phyloP scores from a whole-genome alignment of 1,140 invertebrate species.

The Neuroterus valhalla region DNA sequence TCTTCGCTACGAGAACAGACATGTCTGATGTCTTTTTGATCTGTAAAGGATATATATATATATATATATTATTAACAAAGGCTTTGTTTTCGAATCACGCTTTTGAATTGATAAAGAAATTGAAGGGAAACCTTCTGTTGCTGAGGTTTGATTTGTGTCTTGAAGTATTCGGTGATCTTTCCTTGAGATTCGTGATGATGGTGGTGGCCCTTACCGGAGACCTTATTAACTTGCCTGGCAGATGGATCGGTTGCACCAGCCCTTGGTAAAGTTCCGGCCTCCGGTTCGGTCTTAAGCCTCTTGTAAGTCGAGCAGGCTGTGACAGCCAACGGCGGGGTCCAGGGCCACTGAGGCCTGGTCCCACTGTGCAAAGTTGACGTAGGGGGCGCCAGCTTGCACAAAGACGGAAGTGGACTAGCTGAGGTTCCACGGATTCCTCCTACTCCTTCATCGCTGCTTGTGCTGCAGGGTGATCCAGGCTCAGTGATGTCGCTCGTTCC shows the following conservation, averaged over 20 bases:
- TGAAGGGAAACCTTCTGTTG: constrained; percentile 62
- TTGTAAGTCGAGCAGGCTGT: constrained; percentile 71
- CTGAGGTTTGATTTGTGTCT: constrained; percentile 85
- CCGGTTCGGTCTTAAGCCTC: constrained; percentile 70
- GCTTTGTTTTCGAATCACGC: background rate
- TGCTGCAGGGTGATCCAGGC: constrained; percentile 87
- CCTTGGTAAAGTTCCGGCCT: constrained; percentile 64
- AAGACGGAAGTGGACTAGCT: constrained; percentile 72
- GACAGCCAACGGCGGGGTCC: constrained; percentile 70
- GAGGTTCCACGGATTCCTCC: constrained; percentile 70
- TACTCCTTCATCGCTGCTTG: constrained; percentile 73
- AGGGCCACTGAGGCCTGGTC: constrained; percentile 72
- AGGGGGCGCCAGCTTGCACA: constrained; percentile 71
- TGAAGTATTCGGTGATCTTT: constrained; percentile 89
- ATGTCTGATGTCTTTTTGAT: constrained; percentile 66
- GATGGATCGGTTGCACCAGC: constrained; percentile 63
- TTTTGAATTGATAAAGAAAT: background rate
- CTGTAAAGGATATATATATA: constrained; percentile 31
- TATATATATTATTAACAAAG: constrained; percentile 35
- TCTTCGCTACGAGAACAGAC: constrained; percentile 69
- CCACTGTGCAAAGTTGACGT: constrained; percentile 67
- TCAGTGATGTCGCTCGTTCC: constrained; percentile 86
- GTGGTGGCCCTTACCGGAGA: constrained; percentile 46
- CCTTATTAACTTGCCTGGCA: constrained; percentile 54
- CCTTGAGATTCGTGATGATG: constrained; percentile 73